Evolutionary conservation across 2,113 vertebrate genomes (phyloP).

Genomic region (Falcunculus frontatus): DNA sequence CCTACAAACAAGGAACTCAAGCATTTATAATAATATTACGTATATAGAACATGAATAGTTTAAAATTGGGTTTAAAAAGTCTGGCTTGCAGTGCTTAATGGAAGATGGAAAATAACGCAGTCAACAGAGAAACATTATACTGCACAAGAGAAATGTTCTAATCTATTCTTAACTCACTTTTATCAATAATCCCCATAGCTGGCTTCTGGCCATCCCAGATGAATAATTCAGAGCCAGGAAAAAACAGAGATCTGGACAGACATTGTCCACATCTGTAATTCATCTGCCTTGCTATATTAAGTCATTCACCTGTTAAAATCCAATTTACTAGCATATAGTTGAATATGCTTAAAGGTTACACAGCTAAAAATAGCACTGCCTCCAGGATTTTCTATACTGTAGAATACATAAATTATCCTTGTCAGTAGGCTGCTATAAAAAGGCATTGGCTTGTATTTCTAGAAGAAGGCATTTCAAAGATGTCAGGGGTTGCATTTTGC

Average conservation of each 20-base stretch:
- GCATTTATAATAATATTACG: background rate
- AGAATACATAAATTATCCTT: background rate
- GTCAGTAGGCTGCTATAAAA: constrained; percentile 31
- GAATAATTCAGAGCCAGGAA: constrained; percentile 36
- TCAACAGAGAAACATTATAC: constrained; percentile 52
- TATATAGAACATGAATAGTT: background rate
- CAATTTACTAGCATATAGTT: constrained; percentile 3
- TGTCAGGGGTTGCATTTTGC: background rate
- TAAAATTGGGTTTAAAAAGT: constrained; percentile 14
- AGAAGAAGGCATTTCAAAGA: background rate
- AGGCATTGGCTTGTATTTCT: background rate
- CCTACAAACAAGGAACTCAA: background rate
- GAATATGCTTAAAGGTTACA: constrained; percentile 7
- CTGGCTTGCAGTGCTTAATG: background rate
- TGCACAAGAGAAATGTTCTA: constrained; percentile 48
- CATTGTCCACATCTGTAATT: constrained; percentile 34
- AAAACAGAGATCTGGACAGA: constrained; percentile 32
- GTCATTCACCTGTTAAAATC: constrained; percentile 36
- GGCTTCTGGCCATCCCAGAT: constrained; percentile 40
- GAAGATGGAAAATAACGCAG: background rate
- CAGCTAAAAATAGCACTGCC: constrained; percentile 28
- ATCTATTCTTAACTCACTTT: constrained; percentile 64
- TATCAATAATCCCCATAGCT: constrained; percentile 44
- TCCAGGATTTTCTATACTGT: constrained; percentile 25
- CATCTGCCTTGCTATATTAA: constrained; percentile 20